These are phyloP conservation scores for Penaeus indicus DNA, from an alignment of 1,140 invertebrate species.

Conservation along the genomic window DNA sequence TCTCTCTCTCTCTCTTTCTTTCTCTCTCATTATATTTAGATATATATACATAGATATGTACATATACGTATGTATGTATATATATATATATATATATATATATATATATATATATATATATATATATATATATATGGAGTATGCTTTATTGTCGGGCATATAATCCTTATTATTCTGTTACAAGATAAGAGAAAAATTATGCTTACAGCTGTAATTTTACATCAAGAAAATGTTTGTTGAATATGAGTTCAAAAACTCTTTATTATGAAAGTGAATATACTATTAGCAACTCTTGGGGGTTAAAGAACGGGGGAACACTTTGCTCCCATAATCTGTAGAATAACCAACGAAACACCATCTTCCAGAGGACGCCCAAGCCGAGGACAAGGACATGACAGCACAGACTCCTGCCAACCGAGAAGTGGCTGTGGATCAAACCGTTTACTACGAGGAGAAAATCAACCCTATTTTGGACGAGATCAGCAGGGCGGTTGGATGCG, in stretches of 20 bases:
- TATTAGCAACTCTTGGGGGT: no score
- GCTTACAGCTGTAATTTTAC: no score
- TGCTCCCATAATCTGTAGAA: neutral
- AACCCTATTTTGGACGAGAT: constrained; percentile 70
- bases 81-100: constrained; percentile 25
- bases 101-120: constrained; percentile 34
- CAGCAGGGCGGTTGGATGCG: constrained; percentile 61
- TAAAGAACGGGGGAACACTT: no score
- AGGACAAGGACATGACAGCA: neutral
- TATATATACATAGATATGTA: constrained; percentile 15
- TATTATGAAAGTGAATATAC: no score
- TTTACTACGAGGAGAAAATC: constrained; percentile 63
- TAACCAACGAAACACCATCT: neutral
- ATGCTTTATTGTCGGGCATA: no score
- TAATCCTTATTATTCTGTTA: no score
- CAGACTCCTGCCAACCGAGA: neutral
- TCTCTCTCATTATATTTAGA: neutral
- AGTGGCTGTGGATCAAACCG: constrained; percentile 55
- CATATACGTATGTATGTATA: neutral
- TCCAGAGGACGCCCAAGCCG: neutral
- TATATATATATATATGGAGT: constrained; percentile 13
- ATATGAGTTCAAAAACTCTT: no score
- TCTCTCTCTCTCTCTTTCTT: neutral
- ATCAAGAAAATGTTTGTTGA: no score
- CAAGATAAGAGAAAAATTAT: no score